Conservation (phyloP, 1,140 invertebrate species). For the Nasonia giraulti region DNA sequence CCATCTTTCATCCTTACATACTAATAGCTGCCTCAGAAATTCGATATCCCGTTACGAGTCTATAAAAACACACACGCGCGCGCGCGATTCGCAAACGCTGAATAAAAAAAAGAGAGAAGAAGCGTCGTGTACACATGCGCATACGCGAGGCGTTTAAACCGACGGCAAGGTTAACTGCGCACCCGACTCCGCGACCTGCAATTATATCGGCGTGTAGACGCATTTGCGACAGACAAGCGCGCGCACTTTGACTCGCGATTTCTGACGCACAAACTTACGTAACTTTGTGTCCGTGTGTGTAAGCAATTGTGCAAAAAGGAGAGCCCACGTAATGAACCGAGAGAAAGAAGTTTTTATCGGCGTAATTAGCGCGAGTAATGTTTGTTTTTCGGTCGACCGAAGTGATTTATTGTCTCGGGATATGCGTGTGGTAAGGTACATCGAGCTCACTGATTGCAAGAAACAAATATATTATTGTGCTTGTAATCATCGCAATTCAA, state of each 20-base stretch:
- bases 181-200: neutral
- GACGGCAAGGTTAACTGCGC: constrained; percentile 17
- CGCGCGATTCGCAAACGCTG: neutral
- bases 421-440: neutral
- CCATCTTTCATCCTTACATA: neutral
- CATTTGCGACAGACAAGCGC: constrained; percentile 11
- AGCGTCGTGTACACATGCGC: neutral
- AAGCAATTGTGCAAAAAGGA: neutral
- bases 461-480: too few relatives aligned
- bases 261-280: constrained; percentile 35
- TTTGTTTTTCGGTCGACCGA: neutral
- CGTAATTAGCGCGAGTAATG: neutral
- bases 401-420: neutral
- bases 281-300: neutral
- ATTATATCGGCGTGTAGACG: neutral
- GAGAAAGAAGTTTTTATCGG: neutral
- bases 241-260: constrained; percentile 10
- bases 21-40: neutral
- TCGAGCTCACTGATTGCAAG: neutral
- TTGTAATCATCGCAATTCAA: too few relatives aligned
- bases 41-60: neutral
- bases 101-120: neutral
- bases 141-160: neutral
- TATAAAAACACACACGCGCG: neutral
- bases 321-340: neutral